Base-by-base conservation (phyloP, 2,888 invertebrate genomes). In the Omphaloscelis lunosa region DNA sequence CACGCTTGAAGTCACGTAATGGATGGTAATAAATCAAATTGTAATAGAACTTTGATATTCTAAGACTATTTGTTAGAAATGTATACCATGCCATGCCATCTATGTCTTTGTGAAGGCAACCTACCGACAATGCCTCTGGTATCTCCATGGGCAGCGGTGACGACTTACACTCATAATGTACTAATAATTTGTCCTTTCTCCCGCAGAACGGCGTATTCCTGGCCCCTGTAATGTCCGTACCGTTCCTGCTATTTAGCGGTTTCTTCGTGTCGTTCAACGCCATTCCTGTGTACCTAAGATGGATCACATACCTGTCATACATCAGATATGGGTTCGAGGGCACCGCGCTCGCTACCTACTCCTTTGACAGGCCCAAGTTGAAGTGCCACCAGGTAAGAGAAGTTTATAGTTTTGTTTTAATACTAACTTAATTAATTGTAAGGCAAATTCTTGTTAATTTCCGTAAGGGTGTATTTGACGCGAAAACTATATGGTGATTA, bases 181-280 rank as follows among this genome's bases (percentile, higher is more conserved):
- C 20, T 27, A 11, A 41, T 41, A 20, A 27, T 11, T 9, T 17
- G 27, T n/a, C 9, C 6, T 67, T 15, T n/a, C 66, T 62, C 0
- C 76, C 83, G 29, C 96, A 99, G 98, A 99, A 99, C 92, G 99
- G 99, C 48, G 99, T 99, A 72, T 99, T 99, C 97, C 97, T 99
- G 89, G 99, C 99, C 12, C 99, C 99, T 0, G 99, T 99, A 65
- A 99, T 99, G 98, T 99, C 99, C 1, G 99, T 99, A 66, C 99
- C 99, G 56, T 99, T 99, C 97, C 97, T 99, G 76, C 97, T 99
- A 79, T 99, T 99, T 97, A 99, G 99, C 89, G 99, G 99, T 12
- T 99, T 99, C 98, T 99, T 99, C 96, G 99, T 99, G 59, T 99
- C 99, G 82, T 99, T 99, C 96, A 99, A 99, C 93, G 99, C 99